Evolutionary conservation across 1,140 invertebrate genomes (phyloP).

Genomic region (Zaprionus lachaisei): DNA sequence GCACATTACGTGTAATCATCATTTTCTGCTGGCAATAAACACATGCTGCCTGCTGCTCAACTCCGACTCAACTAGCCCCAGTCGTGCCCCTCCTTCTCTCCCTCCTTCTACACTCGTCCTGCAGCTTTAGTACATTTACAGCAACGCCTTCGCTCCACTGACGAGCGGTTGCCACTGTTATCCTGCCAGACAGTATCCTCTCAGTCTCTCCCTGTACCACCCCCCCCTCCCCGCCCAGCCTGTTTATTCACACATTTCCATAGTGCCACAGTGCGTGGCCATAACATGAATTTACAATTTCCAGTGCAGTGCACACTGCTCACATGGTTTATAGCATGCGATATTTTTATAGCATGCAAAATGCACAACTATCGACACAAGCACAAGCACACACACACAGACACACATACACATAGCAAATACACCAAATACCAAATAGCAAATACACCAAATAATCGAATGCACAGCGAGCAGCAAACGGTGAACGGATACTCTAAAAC

Average conservation of each 20-base stretch:
- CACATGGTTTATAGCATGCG: constrained; percentile 74
- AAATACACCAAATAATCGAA: not conserved
- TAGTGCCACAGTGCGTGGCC: constrained; percentile 43
- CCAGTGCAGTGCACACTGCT: constrained; percentile 64
- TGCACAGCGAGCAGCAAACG: constrained; percentile 5
- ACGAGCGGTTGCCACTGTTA: constrained; percentile 14
- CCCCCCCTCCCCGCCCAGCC: not conserved
- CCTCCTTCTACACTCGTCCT: constrained; percentile 5
- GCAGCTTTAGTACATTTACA: constrained; percentile 41
- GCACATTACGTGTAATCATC: constrained; percentile 81
- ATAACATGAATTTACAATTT: constrained; percentile 78
- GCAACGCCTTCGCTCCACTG: constrained; percentile 23
- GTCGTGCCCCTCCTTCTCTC: not conserved
- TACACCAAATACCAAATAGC: not conserved
- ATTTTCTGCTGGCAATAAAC: constrained; percentile 82
- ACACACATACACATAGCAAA: not conserved
- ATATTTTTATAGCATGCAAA: constrained; percentile 82
- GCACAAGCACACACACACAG: constrained; percentile 5
- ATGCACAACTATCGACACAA: constrained; percentile 46
- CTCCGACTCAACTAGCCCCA: constrained; percentile 41
- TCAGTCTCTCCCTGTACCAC: not conserved
- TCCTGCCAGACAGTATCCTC: not conserved
- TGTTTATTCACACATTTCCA: constrained; percentile 40
- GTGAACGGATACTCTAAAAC: constrained; percentile 10
- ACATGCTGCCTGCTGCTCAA: constrained; percentile 70